Percentiles rank a stretch among this genome's conserved stretches.
phyloP scores from a whole-genome alignment of 2,888 invertebrate genomes.

The Nineta flava region DNA sequence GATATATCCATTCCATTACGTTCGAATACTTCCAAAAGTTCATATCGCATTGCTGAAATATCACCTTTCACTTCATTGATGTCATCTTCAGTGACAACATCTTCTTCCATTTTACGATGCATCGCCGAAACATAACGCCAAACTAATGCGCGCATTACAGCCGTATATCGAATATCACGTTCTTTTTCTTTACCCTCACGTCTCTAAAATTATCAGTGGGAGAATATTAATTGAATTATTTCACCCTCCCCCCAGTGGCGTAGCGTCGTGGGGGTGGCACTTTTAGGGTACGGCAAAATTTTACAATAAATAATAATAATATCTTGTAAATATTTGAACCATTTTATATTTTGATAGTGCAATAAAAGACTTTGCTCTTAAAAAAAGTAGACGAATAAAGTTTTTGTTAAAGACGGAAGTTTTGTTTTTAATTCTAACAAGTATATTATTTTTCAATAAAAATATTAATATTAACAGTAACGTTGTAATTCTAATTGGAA shows the following conservation, averaged over 20 bases:
- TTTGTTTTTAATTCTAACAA: too few species aligned
- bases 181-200: constrained; percentile 48
- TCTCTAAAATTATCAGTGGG: constrained; percentile 19
- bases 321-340: too few species aligned
- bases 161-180: constrained; percentile 51
- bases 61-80: constrained; percentile 90
- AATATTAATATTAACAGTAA: too few species aligned
- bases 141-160: constrained; percentile 78
- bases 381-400: too few species aligned
- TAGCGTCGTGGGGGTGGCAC: too few species aligned
- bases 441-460: too few species aligned
- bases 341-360: too few species aligned
- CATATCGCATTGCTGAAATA: constrained; percentile 80
- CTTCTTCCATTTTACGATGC: constrained; percentile 69
- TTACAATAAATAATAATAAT: constrained; percentile 1
- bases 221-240: not conserved
- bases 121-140: constrained; percentile 84
- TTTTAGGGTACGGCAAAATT: too few species aligned
- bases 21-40: constrained; percentile 75
- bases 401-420: too few species aligned
- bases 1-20: constrained; percentile 78
- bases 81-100: constrained; percentile 82
- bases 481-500: too few species aligned
- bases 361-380: too few species aligned
- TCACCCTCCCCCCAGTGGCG: not conserved